These are phyloP conservation scores for Zeugodacus cucurbitae DNA, from an alignment of 1,140 invertebrate genomes.

Conservation along the genomic window DNA sequence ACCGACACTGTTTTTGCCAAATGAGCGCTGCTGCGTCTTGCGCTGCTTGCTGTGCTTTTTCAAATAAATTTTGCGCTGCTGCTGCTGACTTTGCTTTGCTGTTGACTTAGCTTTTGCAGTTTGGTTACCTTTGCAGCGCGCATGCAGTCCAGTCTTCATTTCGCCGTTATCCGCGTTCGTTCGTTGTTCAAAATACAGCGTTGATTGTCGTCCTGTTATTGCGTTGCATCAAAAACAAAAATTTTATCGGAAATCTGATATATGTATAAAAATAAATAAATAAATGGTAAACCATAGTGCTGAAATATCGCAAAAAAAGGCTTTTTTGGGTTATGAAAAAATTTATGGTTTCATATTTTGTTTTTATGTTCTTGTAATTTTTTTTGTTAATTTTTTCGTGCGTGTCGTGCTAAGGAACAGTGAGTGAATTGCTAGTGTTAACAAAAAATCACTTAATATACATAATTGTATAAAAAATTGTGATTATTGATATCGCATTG, in stretches of 20 bases:
- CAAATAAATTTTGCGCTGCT: not conserved
- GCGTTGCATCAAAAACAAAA: not conserved
- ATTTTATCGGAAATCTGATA: not conserved
- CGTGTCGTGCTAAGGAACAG: constrained; percentile 6
- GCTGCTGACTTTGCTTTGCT: too few species aligned
- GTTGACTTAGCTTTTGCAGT: not conserved
- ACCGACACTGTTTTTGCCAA: not conserved
- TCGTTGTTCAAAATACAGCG: not conserved
- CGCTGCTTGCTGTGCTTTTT: not conserved
- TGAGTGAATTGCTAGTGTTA: not conserved
- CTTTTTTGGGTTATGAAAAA: too few species aligned
- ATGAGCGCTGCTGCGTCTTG: not conserved
- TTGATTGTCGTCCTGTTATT: too few species aligned
- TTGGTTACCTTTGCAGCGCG: constrained; percentile 34
- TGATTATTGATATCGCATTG: constrained; percentile 19
- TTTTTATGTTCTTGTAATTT: not conserved
- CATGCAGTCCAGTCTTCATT: constrained; percentile 42
- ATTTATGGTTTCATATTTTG: too few species aligned
- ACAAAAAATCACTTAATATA: not conserved
- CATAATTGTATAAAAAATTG: not conserved
- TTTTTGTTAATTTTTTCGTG: too few species aligned
- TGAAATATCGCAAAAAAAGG: not conserved
- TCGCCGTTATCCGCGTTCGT: constrained; percentile 43
- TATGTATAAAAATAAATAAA: too few species aligned
- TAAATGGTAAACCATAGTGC: not conserved